Conservation (phyloP, 2,797 vertebrate genomes). For the Ceryle rudis region DNA sequence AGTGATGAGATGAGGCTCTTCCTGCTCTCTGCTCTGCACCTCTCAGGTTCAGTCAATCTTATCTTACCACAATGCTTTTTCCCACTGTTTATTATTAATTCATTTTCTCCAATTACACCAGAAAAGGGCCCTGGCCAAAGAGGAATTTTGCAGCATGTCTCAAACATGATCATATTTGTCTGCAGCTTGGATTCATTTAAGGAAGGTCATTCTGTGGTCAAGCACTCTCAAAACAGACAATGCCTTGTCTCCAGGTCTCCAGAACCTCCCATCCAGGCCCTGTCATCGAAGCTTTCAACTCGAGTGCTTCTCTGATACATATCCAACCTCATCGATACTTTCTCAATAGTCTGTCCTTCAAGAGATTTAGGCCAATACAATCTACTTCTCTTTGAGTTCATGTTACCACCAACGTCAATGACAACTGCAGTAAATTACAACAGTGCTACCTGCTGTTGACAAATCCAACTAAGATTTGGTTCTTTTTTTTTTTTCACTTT, state of each 20-base stretch:
- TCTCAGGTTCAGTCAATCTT: not conserved
- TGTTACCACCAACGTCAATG: not conserved
- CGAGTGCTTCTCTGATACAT: not conserved
- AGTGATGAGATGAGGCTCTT: not conserved
- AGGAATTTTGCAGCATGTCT: not conserved
- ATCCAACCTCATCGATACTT: not conserved
- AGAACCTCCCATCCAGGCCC: not conserved
- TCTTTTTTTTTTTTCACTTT: not conserved
- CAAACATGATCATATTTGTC: not conserved
- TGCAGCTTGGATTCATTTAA: constrained; percentile 12
- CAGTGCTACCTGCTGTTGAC: not conserved
- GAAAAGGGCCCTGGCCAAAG: not conserved
- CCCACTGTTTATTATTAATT: not conserved
- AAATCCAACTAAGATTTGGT: not conserved
- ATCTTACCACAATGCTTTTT: not conserved
- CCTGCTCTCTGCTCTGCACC: not conserved
- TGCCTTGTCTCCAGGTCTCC: not conserved
- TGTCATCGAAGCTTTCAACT: not conserved
- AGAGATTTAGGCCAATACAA: not conserved
- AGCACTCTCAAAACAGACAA: not conserved
- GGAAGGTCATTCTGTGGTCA: not conserved
- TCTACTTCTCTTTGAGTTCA: not conserved
- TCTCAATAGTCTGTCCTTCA: not conserved
- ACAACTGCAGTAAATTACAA: not conserved
- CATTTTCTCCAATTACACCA: constrained; percentile 18